Evolutionary conservation across 2,888 invertebrate genomes (phyloP).

Genomic region (Chaitophorus viminalis): DNA sequence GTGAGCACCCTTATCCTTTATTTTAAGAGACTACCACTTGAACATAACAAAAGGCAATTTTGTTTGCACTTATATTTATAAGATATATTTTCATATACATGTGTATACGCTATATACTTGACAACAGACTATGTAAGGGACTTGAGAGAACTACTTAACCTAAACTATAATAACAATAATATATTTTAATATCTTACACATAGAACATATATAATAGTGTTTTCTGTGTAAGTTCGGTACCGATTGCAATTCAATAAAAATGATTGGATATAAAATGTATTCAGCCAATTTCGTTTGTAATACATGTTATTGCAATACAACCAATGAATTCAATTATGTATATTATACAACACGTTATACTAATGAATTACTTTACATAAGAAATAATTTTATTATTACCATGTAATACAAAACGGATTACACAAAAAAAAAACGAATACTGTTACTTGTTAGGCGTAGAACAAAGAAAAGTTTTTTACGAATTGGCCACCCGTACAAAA

Average conservation of each 20-base stretch:
- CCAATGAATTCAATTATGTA: too few relatives aligned
- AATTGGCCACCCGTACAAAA: background rate
- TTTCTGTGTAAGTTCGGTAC: too few relatives aligned
- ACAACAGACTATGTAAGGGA: background rate
- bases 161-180: background rate
- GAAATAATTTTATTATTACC: background rate
- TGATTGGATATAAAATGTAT: too few relatives aligned
- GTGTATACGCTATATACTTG: background rate
- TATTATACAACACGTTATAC: too few relatives aligned
- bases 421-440: background rate
- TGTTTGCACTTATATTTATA: conserved; percentile 1
- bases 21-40: background rate
- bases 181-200: background rate
- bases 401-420: background rate
- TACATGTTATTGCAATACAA: too few relatives aligned
- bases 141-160: background rate
- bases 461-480: background rate
- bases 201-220: too few relatives aligned
- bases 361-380: background rate
- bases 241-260: too few relatives aligned
- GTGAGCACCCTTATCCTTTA: background rate
- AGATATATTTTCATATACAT: background rate
- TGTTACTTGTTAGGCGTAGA: too few relatives aligned
- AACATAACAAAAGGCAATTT: conserved; percentile 6
- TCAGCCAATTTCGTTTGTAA: too few relatives aligned